A percentile compares a stretch with the other conserved stretches of the same genome.
phyloP scores from a whole-genome alignment of 2,797 vertebrate species.

The Argya squamiceps region DNA sequence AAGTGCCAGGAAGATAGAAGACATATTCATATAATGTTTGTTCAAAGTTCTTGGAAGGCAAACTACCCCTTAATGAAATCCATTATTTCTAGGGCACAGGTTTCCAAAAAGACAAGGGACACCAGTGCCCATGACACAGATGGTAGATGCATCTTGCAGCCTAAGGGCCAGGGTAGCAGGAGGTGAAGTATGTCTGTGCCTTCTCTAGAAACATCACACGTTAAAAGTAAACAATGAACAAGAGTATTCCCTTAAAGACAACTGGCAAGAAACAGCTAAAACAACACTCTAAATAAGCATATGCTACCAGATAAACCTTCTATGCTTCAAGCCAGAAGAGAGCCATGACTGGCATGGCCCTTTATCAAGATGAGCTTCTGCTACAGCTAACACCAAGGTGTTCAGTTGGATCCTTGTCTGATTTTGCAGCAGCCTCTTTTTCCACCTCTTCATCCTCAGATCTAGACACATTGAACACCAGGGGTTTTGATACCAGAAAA shows the following conservation, averaged over 20 bases:
- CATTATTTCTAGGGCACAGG: conserved; percentile 34
- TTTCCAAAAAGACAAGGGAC: not conserved
- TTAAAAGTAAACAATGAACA: not conserved
- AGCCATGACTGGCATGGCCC: not conserved
- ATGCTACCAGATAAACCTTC: not conserved
- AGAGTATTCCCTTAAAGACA: not conserved
- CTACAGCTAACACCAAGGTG: not conserved
- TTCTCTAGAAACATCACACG: not conserved
- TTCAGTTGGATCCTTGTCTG: not conserved
- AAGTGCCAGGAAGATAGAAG: conserved; percentile 48
- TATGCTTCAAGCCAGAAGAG: not conserved
- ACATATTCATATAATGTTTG: not conserved
- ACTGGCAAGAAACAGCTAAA: conserved; percentile 13
- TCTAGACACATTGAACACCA: not conserved
- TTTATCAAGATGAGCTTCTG: not conserved
- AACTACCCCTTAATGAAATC: conserved; percentile 58
- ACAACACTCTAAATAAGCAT: not conserved
- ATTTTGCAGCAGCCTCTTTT: not conserved
- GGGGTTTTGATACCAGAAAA: not conserved
- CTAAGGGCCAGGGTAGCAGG: not conserved
- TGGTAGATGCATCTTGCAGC: not conserved
- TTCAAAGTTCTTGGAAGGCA: conserved; percentile 7
- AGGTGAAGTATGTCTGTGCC: not conserved
- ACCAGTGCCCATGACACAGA: not conserved
- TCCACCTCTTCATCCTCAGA: not conserved